Conservation (phyloP, 2,888 invertebrate genomes). For the Campoplex capitator region DNA sequence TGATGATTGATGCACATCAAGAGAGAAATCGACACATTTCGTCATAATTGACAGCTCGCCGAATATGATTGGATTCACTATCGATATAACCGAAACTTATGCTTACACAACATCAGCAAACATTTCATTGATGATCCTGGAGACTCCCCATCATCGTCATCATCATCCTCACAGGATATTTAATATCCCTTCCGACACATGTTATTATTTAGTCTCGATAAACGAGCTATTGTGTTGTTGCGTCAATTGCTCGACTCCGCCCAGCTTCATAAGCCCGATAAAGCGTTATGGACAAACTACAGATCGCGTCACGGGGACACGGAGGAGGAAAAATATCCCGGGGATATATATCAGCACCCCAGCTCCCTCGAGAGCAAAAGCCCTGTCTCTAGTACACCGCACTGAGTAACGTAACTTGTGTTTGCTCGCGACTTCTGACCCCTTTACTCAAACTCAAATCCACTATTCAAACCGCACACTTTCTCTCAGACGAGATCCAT, state of each 20-base stretch:
- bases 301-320: conserved; percentile 49
- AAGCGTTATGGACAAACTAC: conserved; percentile 56
- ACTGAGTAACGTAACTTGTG: conserved; percentile 65
- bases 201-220: conserved; percentile 78
- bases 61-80: conserved; percentile 22
- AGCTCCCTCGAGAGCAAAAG: conserved; percentile 70
- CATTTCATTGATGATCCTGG: conserved; percentile 34
- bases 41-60: not conserved
- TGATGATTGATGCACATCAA: not conserved
- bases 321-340: conserved; percentile 19
- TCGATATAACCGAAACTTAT: conserved; percentile 31
- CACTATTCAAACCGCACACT: conserved; percentile 60
- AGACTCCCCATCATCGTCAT: not conserved
- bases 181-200: conserved; percentile 76
- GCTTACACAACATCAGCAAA: conserved; percentile 48
- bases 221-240: conserved; percentile 80
- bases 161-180: conserved; percentile 36
- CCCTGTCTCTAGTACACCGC: conserved; percentile 23
- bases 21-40: not conserved
- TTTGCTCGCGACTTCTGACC: conserved; percentile 78
- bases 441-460: conserved; percentile 68
- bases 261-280: conserved; percentile 52
- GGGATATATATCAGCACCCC: conserved; percentile 62
- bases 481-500: conserved; percentile 35
- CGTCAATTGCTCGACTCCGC: conserved; percentile 64